These are phyloP conservation scores for Xenentodon cancila DNA, from an alignment of 2,797 vertebrate genomes.

Conservation along the genomic window DNA sequence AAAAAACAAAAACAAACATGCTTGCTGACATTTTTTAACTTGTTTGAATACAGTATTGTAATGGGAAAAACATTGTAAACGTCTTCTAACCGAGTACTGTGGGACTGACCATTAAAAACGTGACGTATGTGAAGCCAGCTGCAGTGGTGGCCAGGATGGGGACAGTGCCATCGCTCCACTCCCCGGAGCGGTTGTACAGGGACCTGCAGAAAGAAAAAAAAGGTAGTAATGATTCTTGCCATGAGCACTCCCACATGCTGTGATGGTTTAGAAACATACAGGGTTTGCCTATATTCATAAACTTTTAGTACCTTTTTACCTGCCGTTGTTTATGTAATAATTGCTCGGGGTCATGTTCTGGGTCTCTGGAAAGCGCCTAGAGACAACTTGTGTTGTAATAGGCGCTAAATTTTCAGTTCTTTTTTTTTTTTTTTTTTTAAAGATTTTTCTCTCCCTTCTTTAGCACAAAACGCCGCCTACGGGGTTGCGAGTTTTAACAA, in stretches of 20 bases:
- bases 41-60: background rate
- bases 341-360: no score
- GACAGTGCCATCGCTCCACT: constrained; percentile 97
- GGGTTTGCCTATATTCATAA: background rate
- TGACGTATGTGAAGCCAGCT: constrained; percentile 91
- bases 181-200: constrained; percentile 92
- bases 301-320: background rate
- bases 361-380: no score
- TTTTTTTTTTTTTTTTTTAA: no score
- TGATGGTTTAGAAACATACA: background rate
- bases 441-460: no score
- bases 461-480: no score
- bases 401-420: no score
- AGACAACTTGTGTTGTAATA: no score
- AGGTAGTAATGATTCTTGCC: background rate
- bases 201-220: constrained; percentile 82
- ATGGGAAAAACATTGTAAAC: background rate
- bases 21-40: constrained; percentile 20
- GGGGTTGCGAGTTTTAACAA: no score
- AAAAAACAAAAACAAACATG: constrained; percentile 9
- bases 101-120: constrained; percentile 89
- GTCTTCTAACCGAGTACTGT: background rate
- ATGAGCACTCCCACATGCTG: constrained; percentile 2
- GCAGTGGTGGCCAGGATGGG: constrained; percentile 92
- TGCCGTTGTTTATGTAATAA: no score